Conservation (phyloP, 1,140 invertebrate genomes). For the Drosophila equinoxialis region DNA sequence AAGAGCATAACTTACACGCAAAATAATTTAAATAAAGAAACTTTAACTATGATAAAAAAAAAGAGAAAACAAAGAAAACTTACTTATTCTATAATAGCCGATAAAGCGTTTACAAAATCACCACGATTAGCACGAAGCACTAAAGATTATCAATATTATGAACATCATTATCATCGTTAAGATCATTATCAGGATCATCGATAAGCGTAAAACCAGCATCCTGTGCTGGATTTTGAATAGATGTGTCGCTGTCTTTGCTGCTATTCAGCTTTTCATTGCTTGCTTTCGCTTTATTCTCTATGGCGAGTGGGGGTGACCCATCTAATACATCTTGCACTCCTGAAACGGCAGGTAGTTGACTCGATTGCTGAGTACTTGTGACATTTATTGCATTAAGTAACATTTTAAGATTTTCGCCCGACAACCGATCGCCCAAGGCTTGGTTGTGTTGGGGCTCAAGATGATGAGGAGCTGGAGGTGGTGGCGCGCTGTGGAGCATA, state of each 20-base stretch:
- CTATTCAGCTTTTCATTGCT: conserved; percentile 28
- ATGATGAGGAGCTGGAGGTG: not conserved
- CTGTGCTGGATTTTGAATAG: conserved; percentile 1
- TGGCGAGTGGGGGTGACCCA: conserved; percentile 22
- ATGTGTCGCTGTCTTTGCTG: conserved; percentile 27
- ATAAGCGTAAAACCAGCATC: conserved; percentile 58
- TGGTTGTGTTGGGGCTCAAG: conserved; percentile 8
- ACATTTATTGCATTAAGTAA: conserved; percentile 59
- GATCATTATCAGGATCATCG: conserved; percentile 46
- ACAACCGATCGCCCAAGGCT: conserved; percentile 48
- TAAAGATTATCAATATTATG: conserved; percentile 3
- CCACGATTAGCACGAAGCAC: conserved; percentile 21
- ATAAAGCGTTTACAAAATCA: conserved; percentile 26
- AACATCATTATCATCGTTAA: conserved; percentile 9
- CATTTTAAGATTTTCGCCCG: conserved; percentile 76
- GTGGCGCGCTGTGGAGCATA: conserved; percentile 20
- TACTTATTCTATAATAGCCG: not conserved
- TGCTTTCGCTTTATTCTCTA: not conserved
- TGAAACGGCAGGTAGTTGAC: conserved; percentile 35
- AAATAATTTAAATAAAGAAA: conserved; percentile 77
- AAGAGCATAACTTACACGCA: conserved; percentile 62
- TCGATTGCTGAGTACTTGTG: conserved; percentile 5
- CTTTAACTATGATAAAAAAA: conserved; percentile 58
- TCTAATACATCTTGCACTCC: conserved; percentile 70
- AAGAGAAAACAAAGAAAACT: not conserved